Evolutionary conservation across 2,113 vertebrate species (phyloP).

Genomic region (Chlorocebus sabaeus): DNA sequence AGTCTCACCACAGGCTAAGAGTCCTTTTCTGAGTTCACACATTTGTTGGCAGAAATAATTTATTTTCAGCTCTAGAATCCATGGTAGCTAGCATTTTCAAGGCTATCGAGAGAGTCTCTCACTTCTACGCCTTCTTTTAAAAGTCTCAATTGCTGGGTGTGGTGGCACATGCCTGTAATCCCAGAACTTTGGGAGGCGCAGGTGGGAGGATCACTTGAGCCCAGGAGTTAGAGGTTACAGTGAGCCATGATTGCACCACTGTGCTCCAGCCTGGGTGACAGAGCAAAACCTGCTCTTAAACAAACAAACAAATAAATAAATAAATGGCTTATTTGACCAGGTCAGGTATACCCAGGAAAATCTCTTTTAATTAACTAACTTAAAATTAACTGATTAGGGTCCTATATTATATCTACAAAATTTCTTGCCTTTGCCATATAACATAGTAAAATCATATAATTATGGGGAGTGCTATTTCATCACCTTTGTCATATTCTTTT

Average conservation of each 20-base stretch:
- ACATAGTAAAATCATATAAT: background rate
- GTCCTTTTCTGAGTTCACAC: background rate
- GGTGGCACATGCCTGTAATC: no score
- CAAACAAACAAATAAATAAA: no score
- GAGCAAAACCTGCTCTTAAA: no score
- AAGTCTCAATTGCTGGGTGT: background rate
- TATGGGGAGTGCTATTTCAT: background rate
- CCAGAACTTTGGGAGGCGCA: no score
- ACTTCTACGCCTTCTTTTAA: background rate
- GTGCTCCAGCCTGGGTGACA: no score
- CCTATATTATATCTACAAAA: background rate
- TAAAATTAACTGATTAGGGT: background rate
- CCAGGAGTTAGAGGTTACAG: no score
- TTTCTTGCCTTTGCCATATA: background rate
- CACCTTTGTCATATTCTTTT: background rate
- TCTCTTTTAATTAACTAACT: slow-evolving; percentile 18
- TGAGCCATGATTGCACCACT: no score
- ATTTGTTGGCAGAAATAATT: background rate
- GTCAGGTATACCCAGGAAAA: background rate
- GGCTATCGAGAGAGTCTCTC: background rate
- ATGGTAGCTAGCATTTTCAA: background rate
- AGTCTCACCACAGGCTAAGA: background rate
- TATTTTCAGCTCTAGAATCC: background rate
- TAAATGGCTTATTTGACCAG: background rate
- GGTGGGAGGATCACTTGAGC: no score